Base-by-base conservation (phyloP, 2,888 invertebrate species). In the Macroteleia sp. region DNA sequence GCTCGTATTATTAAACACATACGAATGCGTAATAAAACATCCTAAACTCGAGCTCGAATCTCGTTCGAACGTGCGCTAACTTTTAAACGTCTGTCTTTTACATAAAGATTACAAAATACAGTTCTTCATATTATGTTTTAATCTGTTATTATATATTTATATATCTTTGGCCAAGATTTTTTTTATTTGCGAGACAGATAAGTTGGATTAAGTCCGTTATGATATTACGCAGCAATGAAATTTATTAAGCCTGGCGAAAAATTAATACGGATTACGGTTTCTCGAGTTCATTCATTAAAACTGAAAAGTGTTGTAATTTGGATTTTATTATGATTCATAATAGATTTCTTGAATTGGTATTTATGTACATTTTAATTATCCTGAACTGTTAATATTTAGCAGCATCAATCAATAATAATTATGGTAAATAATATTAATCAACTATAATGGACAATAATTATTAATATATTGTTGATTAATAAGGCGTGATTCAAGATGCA, bases 221-320 rank as follows among this genome's bases (percentile, higher is more conserved):
- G 25, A 75, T 69, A 75, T 69, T 62, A 69, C 62, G 56, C 56
- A 56, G 6, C 46, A 61, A 54, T 54, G 61, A 75, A 75, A 75
- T 75, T 66, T 74, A 74, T 66, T 59, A 59, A 66, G 44, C 52
- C 46, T 17, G 34, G 20, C 25, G 48, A 66, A 66, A 66, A 66
- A 42, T 70, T 25, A 44, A 61, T 39, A 12, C 17, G 44, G 22
- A 5, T 20, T 54, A 71, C 62, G 52, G 44, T 70, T 54, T 14
- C 16, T 6, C 32, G 50, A 22, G 30, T 48, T 32, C 48, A 67
- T 67, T 39, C 48, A 59, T 50, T 59, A 41, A 36, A 39, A 34
- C 41, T 36, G 39, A 67, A 56, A 67, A 56, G 16, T 28, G 25
- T 19, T 3, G 1, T 46, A 22, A 19, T 1, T 6, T 16, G n/a